Evolutionary conservation across 1,140 invertebrate species (phyloP).

Genomic region (Drosophila tsacasi): DNA sequence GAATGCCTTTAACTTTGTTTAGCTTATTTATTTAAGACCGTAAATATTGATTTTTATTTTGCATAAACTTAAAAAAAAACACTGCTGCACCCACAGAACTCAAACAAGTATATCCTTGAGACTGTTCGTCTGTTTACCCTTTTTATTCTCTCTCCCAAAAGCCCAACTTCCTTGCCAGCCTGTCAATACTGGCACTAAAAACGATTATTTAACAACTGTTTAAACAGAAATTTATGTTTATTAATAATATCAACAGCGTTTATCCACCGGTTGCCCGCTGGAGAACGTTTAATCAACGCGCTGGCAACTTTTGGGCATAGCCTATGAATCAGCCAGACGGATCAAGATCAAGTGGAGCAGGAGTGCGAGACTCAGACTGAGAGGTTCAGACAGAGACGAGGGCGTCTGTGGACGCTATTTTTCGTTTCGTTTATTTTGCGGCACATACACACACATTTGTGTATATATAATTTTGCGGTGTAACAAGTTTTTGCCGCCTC

Average conservation of each 20-base stretch:
- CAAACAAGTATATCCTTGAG: constrained; percentile 46
- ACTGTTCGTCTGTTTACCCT: constrained; percentile 17
- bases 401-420: constrained; percentile 56
- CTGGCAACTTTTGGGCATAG: constrained; percentile 49
- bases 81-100: constrained; percentile 18
- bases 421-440: constrained; percentile 42
- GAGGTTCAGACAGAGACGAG: constrained; percentile 42
- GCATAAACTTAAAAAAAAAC: neutral
- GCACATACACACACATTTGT: constrained; percentile 23
- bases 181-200: constrained; percentile 68
- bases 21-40: neutral
- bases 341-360: constrained; percentile 64
- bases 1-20: neutral
- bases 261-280: constrained; percentile 14
- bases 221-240: constrained; percentile 79
- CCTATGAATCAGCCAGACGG: constrained; percentile 75
- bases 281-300: constrained; percentile 71
- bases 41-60: constrained; percentile 19
- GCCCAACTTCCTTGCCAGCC: constrained; percentile 42
- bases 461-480: constrained; percentile 70
- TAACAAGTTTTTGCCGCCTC: constrained; percentile 75
- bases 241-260: constrained; percentile 78
- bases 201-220: constrained; percentile 79
- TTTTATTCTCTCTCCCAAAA: neutral
- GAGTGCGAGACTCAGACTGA: constrained; percentile 22